phyloP scores from a whole-genome alignment of 2,888 invertebrate genomes.

The Dynastes hyllus region DNA sequence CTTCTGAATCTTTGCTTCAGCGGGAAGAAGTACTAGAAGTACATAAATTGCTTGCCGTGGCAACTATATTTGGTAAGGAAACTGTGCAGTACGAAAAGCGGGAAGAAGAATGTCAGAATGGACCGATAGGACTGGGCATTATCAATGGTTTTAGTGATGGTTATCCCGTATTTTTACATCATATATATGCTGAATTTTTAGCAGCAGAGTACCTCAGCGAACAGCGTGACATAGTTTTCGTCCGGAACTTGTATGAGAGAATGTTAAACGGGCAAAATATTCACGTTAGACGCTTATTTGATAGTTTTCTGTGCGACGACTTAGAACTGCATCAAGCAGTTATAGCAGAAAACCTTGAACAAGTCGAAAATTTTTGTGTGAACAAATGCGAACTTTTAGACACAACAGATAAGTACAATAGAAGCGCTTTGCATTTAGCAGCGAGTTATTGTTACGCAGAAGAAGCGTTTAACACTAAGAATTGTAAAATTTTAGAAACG shows the following conservation, averaged over 20 bases:
- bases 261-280: constrained; percentile 3
- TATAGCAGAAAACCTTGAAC: constrained; percentile 11
- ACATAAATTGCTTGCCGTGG: constrained; percentile 14
- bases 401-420: neutral
- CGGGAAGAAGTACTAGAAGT: constrained; percentile 1
- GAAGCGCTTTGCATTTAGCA: constrained; percentile 5
- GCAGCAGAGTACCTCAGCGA: constrained; percentile 24
- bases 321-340: constrained; percentile 20
- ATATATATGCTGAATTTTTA: constrained; percentile 24
- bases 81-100: neutral
- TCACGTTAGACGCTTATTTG: constrained; percentile 12
- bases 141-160: constrained; percentile 3
- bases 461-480: neutral
- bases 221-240: neutral
- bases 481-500: constrained; percentile 15
- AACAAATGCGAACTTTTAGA: constrained; percentile 6
- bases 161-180: constrained; percentile 30
- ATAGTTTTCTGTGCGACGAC: constrained; percentile 1
- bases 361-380: constrained; percentile 6
- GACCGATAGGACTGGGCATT: constrained; percentile 4
- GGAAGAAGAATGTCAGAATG: neutral
- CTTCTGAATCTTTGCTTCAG: neutral
- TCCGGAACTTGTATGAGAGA: neutral
- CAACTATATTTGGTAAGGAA: constrained; percentile 19
- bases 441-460: constrained; percentile 21